Evolutionary conservation across 2,113 vertebrate genomes (phyloP).

Genomic region (Hirundichthys speculiger): DNA sequence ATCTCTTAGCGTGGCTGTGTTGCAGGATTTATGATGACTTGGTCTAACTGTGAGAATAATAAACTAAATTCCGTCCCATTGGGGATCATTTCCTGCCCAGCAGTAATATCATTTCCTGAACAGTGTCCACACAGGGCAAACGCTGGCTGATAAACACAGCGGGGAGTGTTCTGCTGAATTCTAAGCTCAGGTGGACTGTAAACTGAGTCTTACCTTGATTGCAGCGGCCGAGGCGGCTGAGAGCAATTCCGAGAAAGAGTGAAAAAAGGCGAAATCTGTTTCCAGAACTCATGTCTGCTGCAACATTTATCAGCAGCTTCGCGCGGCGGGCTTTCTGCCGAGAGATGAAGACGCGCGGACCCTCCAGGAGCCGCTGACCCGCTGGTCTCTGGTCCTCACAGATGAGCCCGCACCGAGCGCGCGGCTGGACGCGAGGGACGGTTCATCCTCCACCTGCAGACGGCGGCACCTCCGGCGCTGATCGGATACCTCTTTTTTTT

Average conservation of each 20-base stretch:
- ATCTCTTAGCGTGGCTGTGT: neutral
- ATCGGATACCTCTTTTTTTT: neutral
- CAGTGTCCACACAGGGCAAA: too few species aligned
- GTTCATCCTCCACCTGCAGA: constrained; percentile 54
- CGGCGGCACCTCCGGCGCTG: constrained; percentile 8
- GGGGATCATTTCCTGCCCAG: too few species aligned
- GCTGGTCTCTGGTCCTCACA: constrained; percentile 45
- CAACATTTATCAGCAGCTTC: constrained; percentile 51
- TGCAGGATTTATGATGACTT: neutral
- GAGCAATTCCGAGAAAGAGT: constrained; percentile 68
- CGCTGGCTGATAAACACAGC: too few species aligned
- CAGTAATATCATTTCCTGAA: too few species aligned
- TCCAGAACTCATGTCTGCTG: constrained; percentile 75
- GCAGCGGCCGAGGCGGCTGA: constrained; percentile 55
- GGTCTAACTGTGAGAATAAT: neutral
- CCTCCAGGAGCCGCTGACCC: constrained; percentile 29
- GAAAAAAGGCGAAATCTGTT: constrained; percentile 62
- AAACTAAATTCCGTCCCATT: too few species aligned
- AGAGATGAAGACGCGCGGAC: constrained; percentile 20
- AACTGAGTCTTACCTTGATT: constrained; percentile 76
- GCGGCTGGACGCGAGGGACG: constrained; percentile 10
- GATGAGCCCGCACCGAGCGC: constrained; percentile 32
- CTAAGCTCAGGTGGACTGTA: neutral
- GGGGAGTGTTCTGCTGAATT: neutral
- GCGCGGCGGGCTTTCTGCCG: constrained; percentile 23